phyloP scores from a whole-genome alignment of 2,888 invertebrate genomes.

The Mythimna loreyi region DNA sequence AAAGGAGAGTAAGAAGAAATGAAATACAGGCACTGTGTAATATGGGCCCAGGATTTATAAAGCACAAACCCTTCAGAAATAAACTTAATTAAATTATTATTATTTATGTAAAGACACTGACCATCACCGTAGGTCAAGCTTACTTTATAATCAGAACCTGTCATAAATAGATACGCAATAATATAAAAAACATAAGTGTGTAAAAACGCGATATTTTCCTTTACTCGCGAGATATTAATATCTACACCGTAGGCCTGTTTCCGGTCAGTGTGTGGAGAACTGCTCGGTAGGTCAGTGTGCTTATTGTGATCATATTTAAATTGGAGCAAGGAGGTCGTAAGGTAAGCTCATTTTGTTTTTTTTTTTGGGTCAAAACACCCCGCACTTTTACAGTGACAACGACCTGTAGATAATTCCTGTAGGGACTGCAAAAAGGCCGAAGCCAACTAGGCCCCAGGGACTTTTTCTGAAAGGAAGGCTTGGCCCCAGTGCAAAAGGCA shows the following conservation, averaged over 20 bases:
- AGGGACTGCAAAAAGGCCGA: no score
- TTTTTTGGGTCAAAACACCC: no score
- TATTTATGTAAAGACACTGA: background rate
- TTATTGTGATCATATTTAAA: background rate
- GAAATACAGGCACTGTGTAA: no score
- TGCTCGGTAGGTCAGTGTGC: conserved; percentile 13
- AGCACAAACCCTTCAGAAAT: no score
- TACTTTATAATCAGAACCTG: background rate
- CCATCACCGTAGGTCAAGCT: conserved; percentile 9
- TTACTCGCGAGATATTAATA: conserved; percentile 13
- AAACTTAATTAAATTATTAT: background rate
- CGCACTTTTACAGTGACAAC: no score
- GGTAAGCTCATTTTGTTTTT: conserved; percentile 9
- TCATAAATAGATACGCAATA: conserved; percentile 11
- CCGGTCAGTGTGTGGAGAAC: conserved; percentile 20
- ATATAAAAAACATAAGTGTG: background rate
- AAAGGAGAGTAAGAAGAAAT: no score
- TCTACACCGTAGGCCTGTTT: background rate
- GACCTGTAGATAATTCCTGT: no score
- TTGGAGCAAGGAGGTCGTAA: background rate
- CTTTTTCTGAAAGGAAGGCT: no score
- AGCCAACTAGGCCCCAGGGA: no score
- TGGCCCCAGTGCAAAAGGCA: no score
- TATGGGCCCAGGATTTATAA: no score
- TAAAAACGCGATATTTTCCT: conserved; percentile 36